These are phyloP conservation scores for Brienomyrus brachyistius DNA, from an alignment of 2,113 vertebrate genomes.

Conservation along the genomic window DNA sequence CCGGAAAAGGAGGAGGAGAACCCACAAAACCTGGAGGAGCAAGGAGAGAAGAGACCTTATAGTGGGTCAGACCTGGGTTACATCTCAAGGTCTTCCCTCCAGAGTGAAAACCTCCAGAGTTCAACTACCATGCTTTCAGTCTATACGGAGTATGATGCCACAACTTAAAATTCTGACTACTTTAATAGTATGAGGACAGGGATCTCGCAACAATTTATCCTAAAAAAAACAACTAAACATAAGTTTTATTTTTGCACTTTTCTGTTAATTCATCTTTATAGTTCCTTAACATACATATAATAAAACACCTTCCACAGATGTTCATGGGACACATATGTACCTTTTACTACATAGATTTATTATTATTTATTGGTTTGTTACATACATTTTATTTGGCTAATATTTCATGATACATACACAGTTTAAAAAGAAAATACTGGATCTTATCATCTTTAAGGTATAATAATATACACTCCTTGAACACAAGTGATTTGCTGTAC, in stretches of 20 bases:
- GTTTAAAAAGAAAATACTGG: constrained; percentile 28
- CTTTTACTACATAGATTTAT: constrained; percentile 30
- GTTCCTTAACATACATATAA: background rate
- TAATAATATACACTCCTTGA: constrained; percentile 40
- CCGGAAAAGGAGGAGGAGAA: background rate
- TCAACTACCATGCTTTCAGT: constrained; percentile 58
- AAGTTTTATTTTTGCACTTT: background rate
- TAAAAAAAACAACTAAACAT: background rate
- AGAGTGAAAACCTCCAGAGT: constrained; percentile 47
- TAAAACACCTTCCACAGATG: background rate
- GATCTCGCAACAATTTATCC: background rate
- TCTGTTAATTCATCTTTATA: background rate
- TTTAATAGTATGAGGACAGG: background rate
- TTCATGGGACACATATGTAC: background rate
- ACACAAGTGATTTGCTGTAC: constrained; percentile 28
- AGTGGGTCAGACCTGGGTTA: constrained; percentile 84
- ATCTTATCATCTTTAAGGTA: constrained; percentile 41
- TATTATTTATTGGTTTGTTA: background rate
- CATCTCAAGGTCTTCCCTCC: constrained; percentile 66
- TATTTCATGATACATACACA: constrained; percentile 42
- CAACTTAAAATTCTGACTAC: constrained; percentile 27
- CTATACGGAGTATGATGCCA: constrained; percentile 68
- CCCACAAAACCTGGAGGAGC: background rate
- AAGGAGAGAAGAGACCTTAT: constrained; percentile 53
- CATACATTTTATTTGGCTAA: constrained; percentile 31